Percentiles rank a stretch among this genome's conserved stretches.
These are phyloP conservation scores for Microcebus jonahi DNA, from an alignment of 2,113 vertebrate species.

Conservation along the genomic window DNA sequence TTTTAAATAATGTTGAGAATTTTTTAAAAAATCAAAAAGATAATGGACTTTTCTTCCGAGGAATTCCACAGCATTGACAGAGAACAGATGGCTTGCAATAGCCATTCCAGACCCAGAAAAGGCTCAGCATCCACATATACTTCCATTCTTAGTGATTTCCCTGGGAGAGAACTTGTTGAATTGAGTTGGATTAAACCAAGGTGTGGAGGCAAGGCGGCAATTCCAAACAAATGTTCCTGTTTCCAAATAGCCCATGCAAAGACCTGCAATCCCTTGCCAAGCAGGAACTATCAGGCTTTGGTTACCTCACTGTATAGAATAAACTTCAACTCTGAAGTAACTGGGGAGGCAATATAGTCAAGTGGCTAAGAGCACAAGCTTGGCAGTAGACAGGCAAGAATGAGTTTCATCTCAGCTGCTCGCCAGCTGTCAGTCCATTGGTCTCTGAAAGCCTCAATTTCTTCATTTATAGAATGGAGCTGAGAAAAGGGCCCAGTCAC, in stretches of 20 bases:
- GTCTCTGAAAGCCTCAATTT: background rate
- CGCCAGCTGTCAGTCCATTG: background rate
- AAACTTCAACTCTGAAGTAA: background rate
- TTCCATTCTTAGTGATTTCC: background rate
- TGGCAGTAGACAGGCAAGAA: background rate
- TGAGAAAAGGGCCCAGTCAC: background rate
- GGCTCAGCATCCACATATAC: background rate
- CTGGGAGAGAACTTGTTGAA: background rate
- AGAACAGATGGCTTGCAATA: slow-evolving; percentile 55
- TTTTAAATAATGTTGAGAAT: slow-evolving; percentile 60
- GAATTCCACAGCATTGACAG: slow-evolving; percentile 47
- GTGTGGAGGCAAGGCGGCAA: background rate
- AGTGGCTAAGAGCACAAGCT: background rate
- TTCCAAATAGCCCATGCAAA: background rate
- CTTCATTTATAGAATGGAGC: background rate
- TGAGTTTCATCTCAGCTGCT: background rate
- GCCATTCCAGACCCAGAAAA: background rate
- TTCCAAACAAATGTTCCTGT: background rate
- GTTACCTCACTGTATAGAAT: background rate
- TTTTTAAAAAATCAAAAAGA: slow-evolving; percentile 53
- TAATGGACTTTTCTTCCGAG: slow-evolving; percentile 55
- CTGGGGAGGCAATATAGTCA: too few relatives aligned
- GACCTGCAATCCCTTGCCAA: background rate
- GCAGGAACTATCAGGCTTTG: background rate
- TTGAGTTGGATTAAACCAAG: background rate